Evolutionary conservation across 92 coral and sea anemone species (phyloP), one percentile per base, ranked within the genome.

Genomic region (Pocillopora grandis): DNA sequence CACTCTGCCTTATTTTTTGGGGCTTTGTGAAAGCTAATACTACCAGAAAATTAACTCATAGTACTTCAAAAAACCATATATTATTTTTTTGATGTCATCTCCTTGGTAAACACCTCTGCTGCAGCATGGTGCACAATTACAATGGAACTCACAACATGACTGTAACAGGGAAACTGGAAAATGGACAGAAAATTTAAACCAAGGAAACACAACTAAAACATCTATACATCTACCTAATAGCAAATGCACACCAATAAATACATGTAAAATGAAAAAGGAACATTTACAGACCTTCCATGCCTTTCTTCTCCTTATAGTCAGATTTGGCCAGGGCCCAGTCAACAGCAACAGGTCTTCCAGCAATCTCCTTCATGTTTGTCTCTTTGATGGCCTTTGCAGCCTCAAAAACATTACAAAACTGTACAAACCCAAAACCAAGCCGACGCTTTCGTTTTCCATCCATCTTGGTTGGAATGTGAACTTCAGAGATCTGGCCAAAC

Each of bases 361-460:
- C 87, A 52, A 94, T 90, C 84, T 94, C 90, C 76, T 94, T 94
- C 75, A 80, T 72, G 88, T 97, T 97, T 89, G 93, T 88, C 73
- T 82, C 90, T 59, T 97, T 91, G 66, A 91, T 66, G 42, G 99
- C 97, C 62, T 94, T 97, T 20, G 97, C 99, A 69, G 99, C 99
- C 77, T 93, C 93, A 79, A 94, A 94, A 14, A 92, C 94, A 64
- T 78, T 88, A 52, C 87, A 72, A 68, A 92, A 97, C 93, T 97
- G 99, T 62, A 97, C 99, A 89, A 97, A 97, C 8, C 91, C 99
- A 91, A 97, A 97, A 9, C 99, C 99, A 48, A 84, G 78, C 55
- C 91, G 85, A 69, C 80, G 87, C 56, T 87, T 94, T 58, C 90
- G 90, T 63, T 91, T 94, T 14, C 95, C 92, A 49, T 62, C 93